phyloP scores from a whole-genome alignment of 2,797 vertebrate species.

The Spizella passerina region DNA sequence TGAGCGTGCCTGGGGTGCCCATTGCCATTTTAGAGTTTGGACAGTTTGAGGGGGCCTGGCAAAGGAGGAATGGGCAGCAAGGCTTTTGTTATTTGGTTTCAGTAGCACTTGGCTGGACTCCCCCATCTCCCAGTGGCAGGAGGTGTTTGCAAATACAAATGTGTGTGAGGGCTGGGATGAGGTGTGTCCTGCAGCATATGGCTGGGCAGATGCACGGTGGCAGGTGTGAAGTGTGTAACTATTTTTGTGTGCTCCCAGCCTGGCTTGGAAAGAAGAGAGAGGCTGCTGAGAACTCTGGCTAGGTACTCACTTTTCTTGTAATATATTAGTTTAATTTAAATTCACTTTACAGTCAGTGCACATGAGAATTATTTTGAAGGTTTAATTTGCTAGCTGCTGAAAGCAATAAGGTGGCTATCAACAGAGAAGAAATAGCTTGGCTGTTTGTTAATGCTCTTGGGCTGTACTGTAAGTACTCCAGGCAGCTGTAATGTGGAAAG shows the following conservation, averaged over 20 bases:
- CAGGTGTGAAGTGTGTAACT: constrained; percentile 16
- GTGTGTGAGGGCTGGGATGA: background rate
- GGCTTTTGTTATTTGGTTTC: background rate
- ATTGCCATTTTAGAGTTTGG: background rate
- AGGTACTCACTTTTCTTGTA: constrained; percentile 53
- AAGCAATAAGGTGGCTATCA: constrained; percentile 70
- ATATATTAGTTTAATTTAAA: constrained; percentile 79
- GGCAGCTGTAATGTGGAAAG: background rate
- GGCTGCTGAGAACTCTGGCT: constrained; percentile 46
- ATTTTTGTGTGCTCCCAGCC: background rate
- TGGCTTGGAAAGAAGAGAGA: background rate
- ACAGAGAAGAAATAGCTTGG: constrained; percentile 54
- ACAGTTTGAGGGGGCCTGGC: rapidly evolving
- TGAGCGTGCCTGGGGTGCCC: rapidly evolving
- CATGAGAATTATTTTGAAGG: constrained; percentile 76
- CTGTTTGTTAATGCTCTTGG: constrained; percentile 57
- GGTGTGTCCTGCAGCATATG: constrained; percentile 14
- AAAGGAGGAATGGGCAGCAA: background rate
- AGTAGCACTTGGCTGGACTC: background rate
- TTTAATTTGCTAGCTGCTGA: constrained; percentile 79
- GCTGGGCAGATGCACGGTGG: background rate
- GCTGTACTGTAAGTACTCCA: background rate
- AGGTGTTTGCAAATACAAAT: constrained; percentile 34
- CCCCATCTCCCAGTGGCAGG: background rate
- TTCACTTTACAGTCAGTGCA: constrained; percentile 75